Percentiles rank a stretch among this genome's conserved stretches.
Conservation (phyloP, 2,797 vertebrate species). For the Sparidentex hasta region DNA sequence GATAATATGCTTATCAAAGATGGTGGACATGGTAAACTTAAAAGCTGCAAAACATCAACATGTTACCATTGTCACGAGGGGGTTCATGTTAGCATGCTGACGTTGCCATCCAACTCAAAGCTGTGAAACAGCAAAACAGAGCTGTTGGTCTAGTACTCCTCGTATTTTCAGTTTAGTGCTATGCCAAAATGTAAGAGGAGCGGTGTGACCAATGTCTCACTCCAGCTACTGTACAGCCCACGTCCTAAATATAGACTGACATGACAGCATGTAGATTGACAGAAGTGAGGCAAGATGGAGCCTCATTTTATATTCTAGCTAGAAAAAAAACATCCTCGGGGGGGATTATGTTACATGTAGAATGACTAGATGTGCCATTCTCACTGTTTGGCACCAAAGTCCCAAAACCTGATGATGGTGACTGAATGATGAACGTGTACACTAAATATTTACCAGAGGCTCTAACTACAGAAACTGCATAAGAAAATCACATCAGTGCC, state of each 20-base stretch:
- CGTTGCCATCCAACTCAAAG: not conserved
- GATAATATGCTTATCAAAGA: not conserved
- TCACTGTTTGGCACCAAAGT: conserved; percentile 19
- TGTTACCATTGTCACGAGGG: not conserved
- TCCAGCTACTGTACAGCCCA: not conserved
- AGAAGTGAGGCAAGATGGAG: conserved; percentile 29
- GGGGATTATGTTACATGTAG: conserved; percentile 17
- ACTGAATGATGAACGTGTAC: not conserved
- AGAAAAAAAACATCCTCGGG: conserved; percentile 26
- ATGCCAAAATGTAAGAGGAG: not conserved
- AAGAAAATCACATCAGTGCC: not conserved
- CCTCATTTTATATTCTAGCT: conserved; percentile 20
- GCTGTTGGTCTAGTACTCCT: not conserved
- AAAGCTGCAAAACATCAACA: not conserved
- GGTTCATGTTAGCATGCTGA: not conserved
- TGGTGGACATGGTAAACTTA: not conserved
- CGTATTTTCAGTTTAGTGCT: not conserved
- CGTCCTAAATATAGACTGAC: conserved; percentile 48
- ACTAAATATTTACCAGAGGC: not conserved
- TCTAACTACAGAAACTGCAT: conserved; percentile 17
- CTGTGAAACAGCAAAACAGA: too few relatives aligned
- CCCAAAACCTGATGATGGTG: conserved; percentile 4
- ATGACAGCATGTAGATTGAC: conserved; percentile 45
- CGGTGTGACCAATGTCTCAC: conserved; percentile 12
- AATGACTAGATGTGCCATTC: conserved; percentile 16